A percentile compares a stretch with the other conserved stretches of the same genome.
These are phyloP conservation scores for Sebastes hopkinsi DNA, from an alignment of 2,797 vertebrate genomes.

Conservation along the genomic window DNA sequence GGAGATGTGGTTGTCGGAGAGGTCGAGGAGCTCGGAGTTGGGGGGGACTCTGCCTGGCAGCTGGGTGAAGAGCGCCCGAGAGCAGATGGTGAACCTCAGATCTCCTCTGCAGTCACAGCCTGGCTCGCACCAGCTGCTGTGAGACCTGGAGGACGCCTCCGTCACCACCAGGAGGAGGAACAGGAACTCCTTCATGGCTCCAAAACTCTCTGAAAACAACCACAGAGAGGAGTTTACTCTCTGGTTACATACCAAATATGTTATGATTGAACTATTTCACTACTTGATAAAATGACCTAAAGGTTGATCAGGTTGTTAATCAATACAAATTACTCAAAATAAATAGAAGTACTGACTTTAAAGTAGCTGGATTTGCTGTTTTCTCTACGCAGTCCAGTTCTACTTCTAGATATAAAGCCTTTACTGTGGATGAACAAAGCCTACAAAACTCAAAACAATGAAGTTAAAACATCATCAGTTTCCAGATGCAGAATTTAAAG, in stretches of 20 bases:
- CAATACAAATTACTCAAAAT: not conserved
- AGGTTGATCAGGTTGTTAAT: not conserved
- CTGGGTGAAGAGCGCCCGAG: conserved; percentile 55
- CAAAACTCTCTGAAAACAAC: conserved; percentile 8
- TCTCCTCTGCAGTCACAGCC: conserved; percentile 76
- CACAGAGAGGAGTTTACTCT: not conserved
- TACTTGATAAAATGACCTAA: not conserved
- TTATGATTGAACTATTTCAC: not conserved
- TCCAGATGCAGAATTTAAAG: not conserved
- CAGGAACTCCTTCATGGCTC: conserved; percentile 51
- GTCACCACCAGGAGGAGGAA: conserved; percentile 53
- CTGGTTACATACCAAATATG: not conserved
- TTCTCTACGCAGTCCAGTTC: too few species aligned
- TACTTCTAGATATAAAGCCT: too few species aligned
- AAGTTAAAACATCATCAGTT: not conserved
- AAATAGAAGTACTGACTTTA: not conserved
- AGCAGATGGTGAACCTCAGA: conserved; percentile 81
- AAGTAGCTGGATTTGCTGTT: not conserved
- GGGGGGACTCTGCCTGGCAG: conserved; percentile 68
- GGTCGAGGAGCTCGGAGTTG: conserved; percentile 80
- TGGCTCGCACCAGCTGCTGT: conserved; percentile 42
- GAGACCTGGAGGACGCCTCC: conserved; percentile 20
- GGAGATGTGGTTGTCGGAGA: conserved; percentile 82
- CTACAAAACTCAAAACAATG: not conserved
- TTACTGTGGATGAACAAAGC: not conserved